A percentile compares a stretch with the other conserved stretches of the same genome.
These are phyloP conservation scores for Sarcophaga carnaria DNA, from an alignment of 2,888 invertebrate genomes.

Conservation along the genomic window DNA sequence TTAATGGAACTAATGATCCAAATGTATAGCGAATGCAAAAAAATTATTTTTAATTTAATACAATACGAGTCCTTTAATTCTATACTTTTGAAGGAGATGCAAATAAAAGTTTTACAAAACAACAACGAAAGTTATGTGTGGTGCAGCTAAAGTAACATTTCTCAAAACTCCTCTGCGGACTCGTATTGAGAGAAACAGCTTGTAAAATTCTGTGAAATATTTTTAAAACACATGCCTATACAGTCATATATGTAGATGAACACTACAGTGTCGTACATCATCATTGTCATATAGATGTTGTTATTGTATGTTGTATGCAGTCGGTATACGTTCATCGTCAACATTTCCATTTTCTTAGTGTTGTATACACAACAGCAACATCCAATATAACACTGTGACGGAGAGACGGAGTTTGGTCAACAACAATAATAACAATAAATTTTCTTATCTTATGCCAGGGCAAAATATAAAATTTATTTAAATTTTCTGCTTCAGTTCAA, in stretches of 20 bases:
- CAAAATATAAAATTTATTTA: constrained; percentile 69
- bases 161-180: constrained; percentile 11
- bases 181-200: constrained; percentile 28
- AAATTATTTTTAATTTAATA: constrained; percentile 60
- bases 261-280: constrained; percentile 48
- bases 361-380: constrained; percentile 36
- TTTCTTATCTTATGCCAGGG: constrained; percentile 63
- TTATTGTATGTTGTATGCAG: constrained; percentile 27
- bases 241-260: neutral
- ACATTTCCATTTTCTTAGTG: constrained; percentile 44
- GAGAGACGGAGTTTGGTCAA: constrained; percentile 56
- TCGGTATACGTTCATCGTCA: constrained; percentile 21
- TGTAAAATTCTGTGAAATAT: constrained; percentile 28
- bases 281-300: constrained; percentile 36
- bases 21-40: constrained; percentile 16
- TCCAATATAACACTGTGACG: neutral
- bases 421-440: constrained; percentile 67
- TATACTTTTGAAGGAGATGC: constrained; percentile 4
- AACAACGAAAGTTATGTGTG: too few relatives aligned
- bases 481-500: constrained; percentile 68
- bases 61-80: constrained; percentile 15
- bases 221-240: neutral
- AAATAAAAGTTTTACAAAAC: too few relatives aligned
- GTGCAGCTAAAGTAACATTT: constrained; percentile 37
- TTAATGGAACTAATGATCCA: neutral